Percentiles rank a stretch among this genome's conserved stretches.
Conservation (phyloP, 2,888 invertebrate genomes). For the Eumacrocentrus americanus region DNA sequence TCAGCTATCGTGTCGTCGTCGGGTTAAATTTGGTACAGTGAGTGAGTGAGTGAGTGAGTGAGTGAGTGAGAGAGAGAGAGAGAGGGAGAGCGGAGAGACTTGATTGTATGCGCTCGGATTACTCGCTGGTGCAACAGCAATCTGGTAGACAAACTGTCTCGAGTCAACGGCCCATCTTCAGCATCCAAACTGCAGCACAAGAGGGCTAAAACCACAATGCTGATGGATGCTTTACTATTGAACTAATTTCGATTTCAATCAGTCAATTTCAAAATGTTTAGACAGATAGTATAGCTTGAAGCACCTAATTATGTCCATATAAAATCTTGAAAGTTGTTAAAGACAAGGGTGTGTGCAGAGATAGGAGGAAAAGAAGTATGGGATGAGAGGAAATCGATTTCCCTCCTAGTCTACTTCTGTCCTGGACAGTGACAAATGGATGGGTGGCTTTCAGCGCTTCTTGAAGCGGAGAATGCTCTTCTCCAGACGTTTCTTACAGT, state of each 20-base stretch:
- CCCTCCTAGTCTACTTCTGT: slow-evolving; percentile 56
- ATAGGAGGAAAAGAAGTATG: slow-evolving; percentile 35
- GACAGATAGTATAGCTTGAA: not conserved
- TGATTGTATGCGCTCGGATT: slow-evolving; percentile 47
- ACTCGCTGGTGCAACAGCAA: slow-evolving; percentile 42
- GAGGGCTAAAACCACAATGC: not conserved
- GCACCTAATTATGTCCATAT: not conserved
- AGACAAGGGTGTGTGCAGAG: slow-evolving; percentile 16
- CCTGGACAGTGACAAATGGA: slow-evolving; percentile 59
- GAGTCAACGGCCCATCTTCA: slow-evolving; percentile 34
- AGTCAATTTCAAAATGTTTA: not conserved
- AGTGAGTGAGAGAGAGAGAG: slow-evolving; percentile 27
- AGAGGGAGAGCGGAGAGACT: slow-evolving; percentile 35
- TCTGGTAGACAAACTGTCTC: slow-evolving; percentile 41
- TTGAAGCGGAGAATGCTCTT: slow-evolving; percentile 36
- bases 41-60: slow-evolving; percentile 6
- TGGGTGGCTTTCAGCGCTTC: slow-evolving; percentile 30
- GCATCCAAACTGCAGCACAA: slow-evolving; percentile 18
- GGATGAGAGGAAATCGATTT: slow-evolving; percentile 56
- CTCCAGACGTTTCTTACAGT: slow-evolving; percentile 22
- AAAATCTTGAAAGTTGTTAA: slow-evolving; percentile 8
- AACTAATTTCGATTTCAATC: not conserved
- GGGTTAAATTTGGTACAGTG: too few species aligned
- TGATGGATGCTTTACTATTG: not conserved
- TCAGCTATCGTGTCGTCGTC: slow-evolving; percentile 7